Base-by-base conservation (phyloP, 2,113 vertebrate genomes). In the Gadus chalcogrammus region DNA sequence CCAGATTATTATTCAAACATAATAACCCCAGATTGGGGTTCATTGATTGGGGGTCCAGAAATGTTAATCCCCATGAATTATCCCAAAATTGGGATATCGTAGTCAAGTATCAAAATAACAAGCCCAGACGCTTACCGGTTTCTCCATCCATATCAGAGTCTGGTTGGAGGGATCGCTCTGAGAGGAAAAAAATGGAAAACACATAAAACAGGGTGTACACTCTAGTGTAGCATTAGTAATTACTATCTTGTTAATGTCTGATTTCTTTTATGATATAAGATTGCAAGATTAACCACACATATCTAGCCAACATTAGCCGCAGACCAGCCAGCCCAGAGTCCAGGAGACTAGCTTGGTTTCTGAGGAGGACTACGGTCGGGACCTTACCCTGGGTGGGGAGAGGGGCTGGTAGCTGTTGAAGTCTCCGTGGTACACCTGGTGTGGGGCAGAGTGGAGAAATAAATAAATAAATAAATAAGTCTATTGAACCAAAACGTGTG, bases 351-450 rank as follows among this genome's bases (percentile, higher is more conserved):
- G 28, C 28, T 31, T 31, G 28, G n/a, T n/a, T 2, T 31, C 3
- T 31, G 28, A 1, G 5, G 31, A 5, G 31, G 31, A 4, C 6
- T 35, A 35, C 1, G 31, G 31, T 35, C 6, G 31, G 59, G 9
- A 53, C 81, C 83, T 68, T 67, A 93, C 91, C 76, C 84, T 71
- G 1, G 86, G 83, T 61, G 76, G 87, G 0, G 86, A 88, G 48
- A 96, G 94, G 6, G 89, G 90, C 59, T 95, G 90, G 69, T 94
- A 93, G 53, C 91, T 91, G 62, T 89, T 75, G 87, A 92, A 94
- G 65, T 93, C 93, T 48, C 88, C 42, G 76, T 92, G 94, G 87
- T 94, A 96, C 73, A 90, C 87, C 96, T 98, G 71, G 7, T 68
- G 15, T 59, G 68, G 22, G 68, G 1, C 63, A 11, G 0, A 65